Evolutionary conservation across 2,113 vertebrate species (phyloP).

Genomic region (Phodopus roborovskii): DNA sequence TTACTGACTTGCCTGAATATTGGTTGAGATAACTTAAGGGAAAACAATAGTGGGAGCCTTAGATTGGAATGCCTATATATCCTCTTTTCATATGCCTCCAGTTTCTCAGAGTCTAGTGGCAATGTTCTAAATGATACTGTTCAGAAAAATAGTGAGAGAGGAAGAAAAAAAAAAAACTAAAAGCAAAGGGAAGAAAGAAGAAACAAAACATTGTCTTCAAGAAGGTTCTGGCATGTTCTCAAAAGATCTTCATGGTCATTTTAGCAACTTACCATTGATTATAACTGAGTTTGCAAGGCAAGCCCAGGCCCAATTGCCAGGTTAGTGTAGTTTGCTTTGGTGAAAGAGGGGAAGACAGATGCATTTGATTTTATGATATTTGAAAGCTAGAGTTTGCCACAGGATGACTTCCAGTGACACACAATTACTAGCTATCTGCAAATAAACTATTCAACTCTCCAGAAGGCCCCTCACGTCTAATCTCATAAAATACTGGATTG

Average conservation of each 20-base stretch:
- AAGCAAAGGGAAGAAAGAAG: background rate
- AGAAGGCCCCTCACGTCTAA: background rate
- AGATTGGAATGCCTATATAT: fast-evolving
- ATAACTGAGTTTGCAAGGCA: background rate
- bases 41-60: too few species aligned
- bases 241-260: too few species aligned
- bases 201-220: background rate
- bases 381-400: background rate
- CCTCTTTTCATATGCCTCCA: background rate
- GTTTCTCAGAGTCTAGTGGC: background rate
- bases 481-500: background rate
- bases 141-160: background rate
- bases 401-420: background rate
- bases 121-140: background rate
- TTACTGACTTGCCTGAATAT: background rate
- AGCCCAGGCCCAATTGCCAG: background rate
- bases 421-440: background rate
- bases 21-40: background rate
- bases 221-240: background rate
- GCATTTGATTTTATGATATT: background rate
- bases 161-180: background rate
- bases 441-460: background rate
- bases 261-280: too few species aligned
- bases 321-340: background rate
- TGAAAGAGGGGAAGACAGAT: background rate